A percentile compares a stretch with the other conserved stretches of the same genome.
These are phyloP conservation scores for Eulemur coronatus DNA, from an alignment of 2,797 vertebrate species.

Conservation along the genomic window DNA sequence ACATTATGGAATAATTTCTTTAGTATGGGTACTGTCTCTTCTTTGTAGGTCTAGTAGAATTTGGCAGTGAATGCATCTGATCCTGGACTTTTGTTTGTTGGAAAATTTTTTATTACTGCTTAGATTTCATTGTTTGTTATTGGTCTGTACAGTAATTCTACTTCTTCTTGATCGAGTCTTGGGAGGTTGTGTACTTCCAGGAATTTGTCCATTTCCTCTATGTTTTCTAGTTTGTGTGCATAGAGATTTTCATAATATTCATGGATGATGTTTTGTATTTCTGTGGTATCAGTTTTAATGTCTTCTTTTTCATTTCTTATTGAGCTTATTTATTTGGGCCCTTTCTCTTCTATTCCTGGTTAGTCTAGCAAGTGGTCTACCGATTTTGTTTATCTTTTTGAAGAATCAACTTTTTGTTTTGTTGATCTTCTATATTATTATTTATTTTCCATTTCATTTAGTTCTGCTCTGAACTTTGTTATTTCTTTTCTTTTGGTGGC, in stretches of 20 bases:
- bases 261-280: not conserved
- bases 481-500: not conserved
- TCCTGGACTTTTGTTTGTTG: not conserved
- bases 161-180: not conserved
- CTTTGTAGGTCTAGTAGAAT: not conserved
- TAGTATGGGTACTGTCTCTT: not conserved
- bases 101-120: not conserved
- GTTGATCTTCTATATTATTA: not conserved
- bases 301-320: not conserved
- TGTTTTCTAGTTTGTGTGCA: not conserved
- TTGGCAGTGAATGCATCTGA: not conserved
- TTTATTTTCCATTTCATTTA: not conserved
- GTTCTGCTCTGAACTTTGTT: not conserved
- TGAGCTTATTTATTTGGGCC: not conserved
- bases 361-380: not conserved
- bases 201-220: not conserved
- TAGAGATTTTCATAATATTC: not conserved
- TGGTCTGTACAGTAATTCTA: not conserved
- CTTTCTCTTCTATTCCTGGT: not conserved
- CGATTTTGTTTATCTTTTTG: not conserved
- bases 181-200: not conserved
- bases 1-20: not conserved
- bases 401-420: not conserved
- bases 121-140: not conserved
- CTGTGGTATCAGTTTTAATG: not conserved